Base-by-base conservation (phyloP, 2,888 invertebrate genomes). In the Stegophylla sp. region DNA sequence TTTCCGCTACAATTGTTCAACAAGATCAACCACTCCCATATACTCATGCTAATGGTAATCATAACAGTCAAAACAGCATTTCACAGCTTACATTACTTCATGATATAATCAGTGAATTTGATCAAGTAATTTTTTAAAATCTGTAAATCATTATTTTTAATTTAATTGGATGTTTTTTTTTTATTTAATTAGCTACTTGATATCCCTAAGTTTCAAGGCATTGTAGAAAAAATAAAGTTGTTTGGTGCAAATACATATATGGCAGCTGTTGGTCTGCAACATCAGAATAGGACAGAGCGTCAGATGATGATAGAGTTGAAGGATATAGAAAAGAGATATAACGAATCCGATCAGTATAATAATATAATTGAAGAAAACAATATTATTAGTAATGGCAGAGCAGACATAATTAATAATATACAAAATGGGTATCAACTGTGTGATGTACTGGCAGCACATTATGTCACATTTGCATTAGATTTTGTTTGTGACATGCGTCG, bases 91-190 rank as follows among this genome's bases (percentile, higher is more conserved):
- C 88, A 82, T 89, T 96, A 83, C 90, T 96, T 15, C 96, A 96
- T 86, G 96, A 96, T 87, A 95, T 96, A 84, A 95, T 96, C 79
- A 94, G 94, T 0, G 96, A 96, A 87, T 96, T 96, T 88, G 96
- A 96, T 88, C 95, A 95, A 90, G 93, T 93, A 84, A 85, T 85
- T 85, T 59, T 23, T 76, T 17, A 13, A 34, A 61, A 20, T 45
- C 5, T 43, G 10, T 34, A 9, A 45, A n/a, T 59, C 3, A 41
- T 66, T 56, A 13, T 61, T 45, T 9, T 56, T 56, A 45, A 23
- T 23, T 45, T 9, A 45, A 82, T 48, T 64, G 23, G 17, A 26
- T 73, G 71, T 77, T 64, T 76, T 73, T 83, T 82, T 82, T 61
- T 28, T 20, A 28, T 61, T 2, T 82, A 82, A 83, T 82, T 86